Percentiles rank a stretch among this genome's conserved stretches.
Evolutionary conservation across 1,140 invertebrate species (phyloP).

Genomic region (Heliothis subflexa): DNA sequence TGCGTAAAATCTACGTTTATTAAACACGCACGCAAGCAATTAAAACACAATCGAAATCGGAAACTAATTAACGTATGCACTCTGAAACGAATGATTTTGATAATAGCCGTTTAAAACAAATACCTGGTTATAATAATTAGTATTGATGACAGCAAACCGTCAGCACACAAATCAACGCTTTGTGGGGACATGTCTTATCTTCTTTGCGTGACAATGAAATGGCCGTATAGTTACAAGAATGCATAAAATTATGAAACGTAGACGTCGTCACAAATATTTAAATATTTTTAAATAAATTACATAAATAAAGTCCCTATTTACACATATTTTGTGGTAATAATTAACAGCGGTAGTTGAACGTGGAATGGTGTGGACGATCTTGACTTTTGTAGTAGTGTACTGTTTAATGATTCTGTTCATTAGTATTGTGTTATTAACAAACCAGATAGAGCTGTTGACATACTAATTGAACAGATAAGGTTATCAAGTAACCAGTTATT

Average conservation of each 20-base stretch:
- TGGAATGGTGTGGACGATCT: conserved; percentile 14
- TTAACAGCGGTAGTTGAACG: not conserved
- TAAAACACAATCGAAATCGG: conserved; percentile 52
- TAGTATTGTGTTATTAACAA: conserved; percentile 67
- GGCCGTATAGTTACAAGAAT: not conserved
- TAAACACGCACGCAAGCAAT: conserved; percentile 47
- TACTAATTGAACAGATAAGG: conserved; percentile 69
- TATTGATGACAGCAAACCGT: conserved; percentile 9
- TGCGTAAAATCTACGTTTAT: conserved; percentile 49
- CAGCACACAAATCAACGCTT: conserved; percentile 16
- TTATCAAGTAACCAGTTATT: conserved; percentile 61
- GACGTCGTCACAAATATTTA: conserved; percentile 7
- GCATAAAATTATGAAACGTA: conserved; percentile 13
- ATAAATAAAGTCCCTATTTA: not conserved
- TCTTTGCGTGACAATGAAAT: conserved; percentile 22
- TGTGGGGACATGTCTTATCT: conserved; percentile 26
- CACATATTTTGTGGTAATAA: not conserved
- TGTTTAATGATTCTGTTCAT: conserved; percentile 54
- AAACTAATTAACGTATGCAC: conserved; percentile 51
- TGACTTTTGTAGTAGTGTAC: conserved; percentile 51
- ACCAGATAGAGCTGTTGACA: conserved; percentile 71
- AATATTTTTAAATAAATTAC: conserved; percentile 28
- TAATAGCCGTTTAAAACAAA: conserved; percentile 41
- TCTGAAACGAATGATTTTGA: conserved; percentile 46
- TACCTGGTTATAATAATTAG: conserved; percentile 38